Base-by-base conservation (phyloP, 2,797 vertebrate species). In the Scolopax bukidnonensis region DNA sequence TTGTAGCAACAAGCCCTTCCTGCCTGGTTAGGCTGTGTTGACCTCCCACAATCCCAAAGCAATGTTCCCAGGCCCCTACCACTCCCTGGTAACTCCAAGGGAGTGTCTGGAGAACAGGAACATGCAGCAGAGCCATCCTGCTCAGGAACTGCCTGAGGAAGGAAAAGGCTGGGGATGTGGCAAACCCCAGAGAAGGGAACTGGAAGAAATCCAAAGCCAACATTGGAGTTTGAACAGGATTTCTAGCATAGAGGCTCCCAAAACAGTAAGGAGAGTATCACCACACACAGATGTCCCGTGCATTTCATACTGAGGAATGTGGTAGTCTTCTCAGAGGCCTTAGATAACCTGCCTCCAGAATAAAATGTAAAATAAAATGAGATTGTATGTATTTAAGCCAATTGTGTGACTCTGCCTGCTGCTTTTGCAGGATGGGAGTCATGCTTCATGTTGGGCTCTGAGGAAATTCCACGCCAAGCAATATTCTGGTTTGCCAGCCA, bases 241-340 rank as follows among this genome's bases (percentile, higher is more conserved):
- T 87, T 87, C 77, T 45, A 33, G 33, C 51, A 82, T 13, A 68
- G 18, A 76, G 67, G 50, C 8, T 89, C 57, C n/a, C 32, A 32
- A 71, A 92, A 43, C 2, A 1, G 6, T 60, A 73, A 48, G 32
- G 43, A 69, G 5, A 84, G 12, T 48, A 56, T 68, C 45, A 57
- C 27, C 36, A 93, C 16, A 50, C 38, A 59, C 0, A 0, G 16
- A 3, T 11, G 13, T 57, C 45, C 43, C 11, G n/a, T 5, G 6
- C 25, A n/a, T 89, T 84, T 95, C 61, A 64, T 36, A 47, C n/a
- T 1, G 0, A 87, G 38, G 30, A 19, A 60, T 19, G 4, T 19
- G 47, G 21, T 2, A 36, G 20, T 41, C 32, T 60, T 80, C 70
- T 78, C 36, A 43, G 53, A 84, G 60, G 33, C 48, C 57, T 67